Evolutionary conservation across 1,140 invertebrate species (phyloP), one percentile per base, ranked within the genome.

Genomic region (Diploscapter pachys): DNA sequence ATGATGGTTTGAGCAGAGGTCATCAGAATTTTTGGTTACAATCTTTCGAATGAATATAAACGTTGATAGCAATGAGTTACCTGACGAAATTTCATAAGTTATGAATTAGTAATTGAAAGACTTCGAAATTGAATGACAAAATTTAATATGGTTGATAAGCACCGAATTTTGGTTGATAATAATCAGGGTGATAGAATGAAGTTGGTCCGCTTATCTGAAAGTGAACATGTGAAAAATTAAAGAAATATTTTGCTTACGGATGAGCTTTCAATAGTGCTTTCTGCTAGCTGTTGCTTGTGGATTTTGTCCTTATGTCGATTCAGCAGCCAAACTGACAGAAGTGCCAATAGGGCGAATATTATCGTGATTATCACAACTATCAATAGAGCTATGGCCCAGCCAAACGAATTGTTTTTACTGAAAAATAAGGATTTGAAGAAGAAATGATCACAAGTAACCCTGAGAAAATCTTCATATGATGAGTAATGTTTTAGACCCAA

Each of bases 161-260:
- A 31, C 31, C 31, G 31, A 31, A 31, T 31, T 31, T 31, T 31
- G 31, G 31, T 31, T 31, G 31, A 31, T 31, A 31, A 31, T 31
- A 31, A 31, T 31, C 31, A 31, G 31, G 31, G 31, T 31, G 65
- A 55, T 74, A 74, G 31, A 74, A 74, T 5, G 63, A 64, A 9
- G 73, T 76, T 8, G 74, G 70, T 5, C 74, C 70, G 13, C 70
- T 76, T 51, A 76, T 71, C 70, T 76, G 63, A 52, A 75, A 73
- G 5, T 5, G 52, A 2, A 51, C 2, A n/a, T 73, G 67, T 73
- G 11, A 31, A 74, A 31, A 11, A 70, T 72, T 63, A n/a, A 31
- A 31, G 31, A 53, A 62, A 63, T 50, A n/a, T 53, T 6, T 54
- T 52, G 5, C 73, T 74, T 9, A 74, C 73, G 53, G 73, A 74